These are phyloP conservation scores for Oreonectes daqikongensis DNA, from an alignment of 2,797 vertebrate genomes.

Conservation along the genomic window DNA sequence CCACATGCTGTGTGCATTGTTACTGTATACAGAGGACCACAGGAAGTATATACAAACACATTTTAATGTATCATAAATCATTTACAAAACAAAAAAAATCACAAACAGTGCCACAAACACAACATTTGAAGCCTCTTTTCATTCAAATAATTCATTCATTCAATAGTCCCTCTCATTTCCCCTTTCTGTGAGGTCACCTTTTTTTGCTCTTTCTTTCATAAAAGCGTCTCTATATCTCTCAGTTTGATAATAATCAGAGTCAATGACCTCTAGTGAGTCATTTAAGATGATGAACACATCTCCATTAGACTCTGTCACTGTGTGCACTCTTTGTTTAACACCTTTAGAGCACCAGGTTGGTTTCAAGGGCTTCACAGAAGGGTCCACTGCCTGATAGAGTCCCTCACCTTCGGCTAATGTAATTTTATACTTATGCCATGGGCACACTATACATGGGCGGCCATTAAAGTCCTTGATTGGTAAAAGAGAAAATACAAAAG, in stretches of 20 bases:
- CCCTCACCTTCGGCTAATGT: slow-evolving; percentile 89
- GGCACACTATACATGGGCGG: slow-evolving; percentile 86
- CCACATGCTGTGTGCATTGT: background rate
- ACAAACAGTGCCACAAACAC: no score
- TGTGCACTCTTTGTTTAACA: slow-evolving; percentile 89
- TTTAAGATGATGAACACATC: slow-evolving; percentile 84
- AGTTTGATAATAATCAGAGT: slow-evolving; percentile 87
- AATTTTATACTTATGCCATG: slow-evolving; percentile 95
- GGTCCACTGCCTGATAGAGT: slow-evolving; percentile 86
- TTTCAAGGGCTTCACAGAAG: slow-evolving; percentile 67
- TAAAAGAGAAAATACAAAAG: background rate
- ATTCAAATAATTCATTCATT: no score
- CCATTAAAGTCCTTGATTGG: slow-evolving; percentile 83
- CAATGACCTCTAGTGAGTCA: slow-evolving; percentile 72
- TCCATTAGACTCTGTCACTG: slow-evolving; percentile 78
- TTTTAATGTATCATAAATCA: no score
- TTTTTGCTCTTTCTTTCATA: slow-evolving; percentile 38
- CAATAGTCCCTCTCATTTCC: background rate
- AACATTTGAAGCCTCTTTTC: no score
- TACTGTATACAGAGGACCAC: slow-evolving; percentile 1
- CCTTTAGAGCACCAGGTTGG: slow-evolving; percentile 89
- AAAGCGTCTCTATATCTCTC: slow-evolving; percentile 73
- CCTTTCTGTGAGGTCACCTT: slow-evolving; percentile 39
- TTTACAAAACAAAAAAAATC: no score
- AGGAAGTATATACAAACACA: no score